A percentile compares a stretch with the other conserved stretches of the same genome.
phyloP scores from a whole-genome alignment of 2,797 vertebrate species.

The Labeo calbasu region DNA sequence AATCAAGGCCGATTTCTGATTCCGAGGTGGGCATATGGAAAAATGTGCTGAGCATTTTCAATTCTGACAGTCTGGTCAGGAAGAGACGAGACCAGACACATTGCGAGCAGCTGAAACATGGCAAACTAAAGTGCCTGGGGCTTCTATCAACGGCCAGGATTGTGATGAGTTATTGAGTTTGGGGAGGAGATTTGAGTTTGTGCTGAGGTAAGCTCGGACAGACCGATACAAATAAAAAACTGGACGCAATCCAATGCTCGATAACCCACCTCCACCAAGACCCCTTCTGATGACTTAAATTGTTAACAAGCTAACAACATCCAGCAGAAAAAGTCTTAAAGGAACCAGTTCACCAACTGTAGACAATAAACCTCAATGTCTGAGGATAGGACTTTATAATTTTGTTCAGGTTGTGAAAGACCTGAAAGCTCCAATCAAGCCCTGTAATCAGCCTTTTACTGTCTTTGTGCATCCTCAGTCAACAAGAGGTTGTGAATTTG shows the following conservation, averaged over 20 bases:
- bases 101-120: slow-evolving; percentile 24
- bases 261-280: background rate
- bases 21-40: background rate
- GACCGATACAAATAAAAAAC: background rate
- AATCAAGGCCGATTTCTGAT: background rate
- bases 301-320: background rate
- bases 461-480: slow-evolving; percentile 2
- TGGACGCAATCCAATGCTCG: background rate
- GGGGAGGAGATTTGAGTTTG: slow-evolving; percentile 17
- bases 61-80: slow-evolving; percentile 4
- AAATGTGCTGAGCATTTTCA: slow-evolving; percentile 29
- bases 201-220: slow-evolving; percentile 15
- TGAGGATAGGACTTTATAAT: background rate
- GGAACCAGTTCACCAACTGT: background rate
- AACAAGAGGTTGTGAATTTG: background rate
- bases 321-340: background rate
- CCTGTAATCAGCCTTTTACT: background rate
- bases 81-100: background rate
- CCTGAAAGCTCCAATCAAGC: background rate
- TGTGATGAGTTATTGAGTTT: slow-evolving; percentile 34
- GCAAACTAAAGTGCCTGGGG: slow-evolving; percentile 1
- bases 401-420: background rate
- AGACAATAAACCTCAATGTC: background rate
- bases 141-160: slow-evolving; percentile 5
- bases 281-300: background rate